These are phyloP conservation scores for Tonatia bakeri DNA, from an alignment of 2,113 vertebrate genomes.

Conservation along the genomic window DNA sequence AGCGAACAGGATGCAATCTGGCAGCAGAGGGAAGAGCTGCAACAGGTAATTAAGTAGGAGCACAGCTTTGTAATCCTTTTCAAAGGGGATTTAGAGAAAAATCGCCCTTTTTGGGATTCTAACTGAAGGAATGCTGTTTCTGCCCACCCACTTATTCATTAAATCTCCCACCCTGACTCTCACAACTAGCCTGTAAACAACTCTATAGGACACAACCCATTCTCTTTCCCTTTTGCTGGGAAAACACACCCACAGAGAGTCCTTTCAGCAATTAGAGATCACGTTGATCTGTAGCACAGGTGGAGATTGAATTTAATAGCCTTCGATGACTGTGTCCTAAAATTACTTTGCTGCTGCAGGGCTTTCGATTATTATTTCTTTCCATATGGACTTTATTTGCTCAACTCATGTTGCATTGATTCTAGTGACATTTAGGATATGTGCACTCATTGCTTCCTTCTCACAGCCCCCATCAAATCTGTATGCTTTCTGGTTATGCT, in stretches of 20 bases:
- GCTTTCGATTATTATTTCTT: background rate
- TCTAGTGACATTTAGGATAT: background rate
- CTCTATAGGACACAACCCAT: background rate
- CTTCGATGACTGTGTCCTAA: background rate
- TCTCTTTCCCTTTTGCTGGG: background rate
- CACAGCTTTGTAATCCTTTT: background rate
- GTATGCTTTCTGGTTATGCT: background rate
- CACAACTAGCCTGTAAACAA: background rate
- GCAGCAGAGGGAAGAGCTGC: background rate
- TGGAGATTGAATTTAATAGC: background rate
- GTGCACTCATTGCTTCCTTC: background rate
- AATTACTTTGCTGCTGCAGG: background rate
- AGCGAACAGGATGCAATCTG: background rate
- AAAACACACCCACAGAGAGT: background rate
- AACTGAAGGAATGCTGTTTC: background rate
- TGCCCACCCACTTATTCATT: background rate
- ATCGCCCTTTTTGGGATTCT: background rate
- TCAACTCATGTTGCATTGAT: background rate
- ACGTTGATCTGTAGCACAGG: background rate
- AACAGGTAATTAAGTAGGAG: slow-evolving; percentile 24
- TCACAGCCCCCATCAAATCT: background rate
- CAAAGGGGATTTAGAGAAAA: background rate
- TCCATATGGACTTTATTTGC: background rate
- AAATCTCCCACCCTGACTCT: background rate
- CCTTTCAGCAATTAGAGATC: background rate